Base-by-base conservation (phyloP, 2,888 invertebrate genomes). In the Callosobruchus maculatus region DNA sequence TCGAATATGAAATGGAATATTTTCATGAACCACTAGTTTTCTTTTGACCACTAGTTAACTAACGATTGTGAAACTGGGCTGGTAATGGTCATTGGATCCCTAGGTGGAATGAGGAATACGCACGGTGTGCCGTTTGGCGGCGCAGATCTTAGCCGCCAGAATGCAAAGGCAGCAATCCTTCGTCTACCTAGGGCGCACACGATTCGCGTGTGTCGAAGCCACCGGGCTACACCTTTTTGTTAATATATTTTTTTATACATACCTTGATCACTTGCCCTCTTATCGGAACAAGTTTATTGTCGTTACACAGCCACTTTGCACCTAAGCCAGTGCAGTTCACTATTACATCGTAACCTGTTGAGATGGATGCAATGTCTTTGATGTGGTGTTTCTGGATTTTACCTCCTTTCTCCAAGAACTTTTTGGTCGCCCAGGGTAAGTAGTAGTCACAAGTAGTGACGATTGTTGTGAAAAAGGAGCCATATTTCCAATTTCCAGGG, bases 271-370 rank as follows among this genome's bases (percentile, higher is more conserved):
- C 90, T 88, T 97, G 97, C 0, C 97, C 97, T 74, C 96, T 90
- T 26, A 97, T 90, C 0, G 97, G 94, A 30, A 94, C 92, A 75
- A 97, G 84, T 81, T 92, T 91, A 77, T 89, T 85, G 84, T 97
- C 97, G 31, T 91, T 88, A 81, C 95, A 95, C 69, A 97, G 87
- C 80, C 89, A 88, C 85, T 91, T 92, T 0, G 97, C 93, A n/a
- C 94, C 95, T 71, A 97, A 87, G 7, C 97, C 97, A 0, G 94
- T 90, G 83, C 97, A 97, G 85, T 97, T 97, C 73, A 97, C 90
- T 67, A 96, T 88, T 20, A 95, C 88, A 86, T 96, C 93, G 81
- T 90, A 93, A 9, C 80, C 71, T 7, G 85, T 84, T 4, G 88
- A 85, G 72, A 95, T 84, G 76, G 93, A 91, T 66, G 88, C 83